These are phyloP conservation scores for Drepana arcuata DNA, from an alignment of 1,140 invertebrate genomes.

Conservation along the genomic window DNA sequence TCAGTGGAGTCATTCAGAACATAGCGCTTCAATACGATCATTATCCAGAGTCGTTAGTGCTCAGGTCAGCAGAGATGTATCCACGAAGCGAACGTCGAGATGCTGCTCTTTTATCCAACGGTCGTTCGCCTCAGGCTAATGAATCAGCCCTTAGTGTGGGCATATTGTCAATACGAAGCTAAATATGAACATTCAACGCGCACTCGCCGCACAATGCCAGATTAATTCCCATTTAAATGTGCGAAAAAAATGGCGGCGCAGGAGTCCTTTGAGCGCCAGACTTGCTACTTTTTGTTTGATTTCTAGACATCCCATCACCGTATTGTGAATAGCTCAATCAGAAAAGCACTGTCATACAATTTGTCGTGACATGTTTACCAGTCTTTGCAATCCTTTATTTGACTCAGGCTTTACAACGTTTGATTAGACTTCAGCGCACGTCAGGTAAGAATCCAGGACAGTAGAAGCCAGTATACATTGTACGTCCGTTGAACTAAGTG, in stretches of 20 bases:
- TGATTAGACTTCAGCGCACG: too few relatives aligned
- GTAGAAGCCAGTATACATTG: too few relatives aligned
- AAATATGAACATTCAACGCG: slow-evolving; percentile 51
- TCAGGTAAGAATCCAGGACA: too few relatives aligned
- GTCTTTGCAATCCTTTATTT: too few relatives aligned
- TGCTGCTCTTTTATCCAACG: slow-evolving; percentile 51
- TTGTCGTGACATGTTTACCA: slow-evolving; percentile 11
- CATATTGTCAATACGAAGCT: slow-evolving; percentile 61
- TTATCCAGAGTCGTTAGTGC: slow-evolving; percentile 61
- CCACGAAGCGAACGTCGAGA: slow-evolving; percentile 52
- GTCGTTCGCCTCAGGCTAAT: slow-evolving; percentile 61
- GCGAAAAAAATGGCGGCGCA: slow-evolving; percentile 42
- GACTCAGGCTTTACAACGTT: too few relatives aligned
- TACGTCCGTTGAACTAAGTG: slow-evolving; percentile 50
- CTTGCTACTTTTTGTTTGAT: slow-evolving; percentile 24
- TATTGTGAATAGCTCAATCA: slow-evolving; percentile 26
- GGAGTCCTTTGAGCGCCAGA: slow-evolving; percentile 23
- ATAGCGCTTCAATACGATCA: slow-evolving; percentile 50
- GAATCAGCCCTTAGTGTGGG: slow-evolving; percentile 52
- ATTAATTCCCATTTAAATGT: slow-evolving; percentile 65
- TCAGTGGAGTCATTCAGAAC: slow-evolving; percentile 24
- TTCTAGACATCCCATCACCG: slow-evolving; percentile 22
- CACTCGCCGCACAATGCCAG: slow-evolving; percentile 44
- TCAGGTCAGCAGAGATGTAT: slow-evolving; percentile 52
- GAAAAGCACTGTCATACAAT: slow-evolving; percentile 17